Conservation (phyloP, 2,113 vertebrate genomes). For the Pollimyrus isidori region DNA sequence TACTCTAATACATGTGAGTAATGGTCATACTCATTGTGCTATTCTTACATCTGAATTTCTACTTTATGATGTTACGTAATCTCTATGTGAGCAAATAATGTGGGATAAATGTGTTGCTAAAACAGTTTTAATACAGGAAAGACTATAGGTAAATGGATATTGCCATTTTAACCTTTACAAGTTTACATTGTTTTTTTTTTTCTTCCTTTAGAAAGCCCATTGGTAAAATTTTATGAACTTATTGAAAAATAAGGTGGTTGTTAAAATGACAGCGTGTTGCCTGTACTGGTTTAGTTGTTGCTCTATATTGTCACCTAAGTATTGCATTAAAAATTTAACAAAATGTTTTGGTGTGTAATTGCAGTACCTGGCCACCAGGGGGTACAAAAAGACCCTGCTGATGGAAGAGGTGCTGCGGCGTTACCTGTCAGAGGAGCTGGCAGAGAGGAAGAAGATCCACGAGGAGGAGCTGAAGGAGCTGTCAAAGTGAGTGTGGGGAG, state of each 20-base stretch:
- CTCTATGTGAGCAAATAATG: neutral
- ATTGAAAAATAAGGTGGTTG: neutral
- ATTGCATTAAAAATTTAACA: neutral
- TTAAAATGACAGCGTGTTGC: neutral
- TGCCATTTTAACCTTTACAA: neutral
- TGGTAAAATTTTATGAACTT: neutral
- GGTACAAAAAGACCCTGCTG: conserved; percentile 77
- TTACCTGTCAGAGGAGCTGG: conserved; percentile 76
- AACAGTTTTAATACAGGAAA: neutral
- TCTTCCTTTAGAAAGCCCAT: neutral
- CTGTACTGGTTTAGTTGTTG: neutral
- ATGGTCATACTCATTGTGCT: neutral
- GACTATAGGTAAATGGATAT: neutral
- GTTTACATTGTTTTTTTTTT: neutral
- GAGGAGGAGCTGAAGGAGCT: conserved; percentile 88
- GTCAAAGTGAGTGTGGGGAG: conserved; percentile 67
- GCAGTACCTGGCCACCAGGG: conserved; percentile 80
- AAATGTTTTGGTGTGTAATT: conserved; percentile 30
- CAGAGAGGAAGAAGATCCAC: conserved; percentile 78
- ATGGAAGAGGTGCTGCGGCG: conserved; percentile 77
- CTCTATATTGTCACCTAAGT: neutral
- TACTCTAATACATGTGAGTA: neutral
- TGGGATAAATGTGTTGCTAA: neutral
- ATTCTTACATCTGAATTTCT: neutral
- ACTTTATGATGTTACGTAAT: neutral